phyloP scores from a whole-genome alignment of 2,888 invertebrate species.

The Lumbricus terrestris region DNA sequence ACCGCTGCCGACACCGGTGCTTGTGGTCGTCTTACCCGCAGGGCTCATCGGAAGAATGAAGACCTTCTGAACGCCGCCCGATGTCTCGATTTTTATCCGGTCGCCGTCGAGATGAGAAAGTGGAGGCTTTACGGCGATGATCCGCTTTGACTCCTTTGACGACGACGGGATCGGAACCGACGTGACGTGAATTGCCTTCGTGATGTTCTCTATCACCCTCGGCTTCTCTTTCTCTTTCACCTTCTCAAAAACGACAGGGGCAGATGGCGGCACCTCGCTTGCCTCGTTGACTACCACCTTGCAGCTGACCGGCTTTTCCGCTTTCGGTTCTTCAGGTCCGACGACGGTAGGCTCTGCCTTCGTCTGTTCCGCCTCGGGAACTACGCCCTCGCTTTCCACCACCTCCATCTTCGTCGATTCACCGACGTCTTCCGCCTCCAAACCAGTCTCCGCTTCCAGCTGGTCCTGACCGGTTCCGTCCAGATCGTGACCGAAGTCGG shows the following conservation, averaged over 20 bases:
- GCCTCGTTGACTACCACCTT: neutral
- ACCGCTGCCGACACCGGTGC: no score
- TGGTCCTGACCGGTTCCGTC: neutral
- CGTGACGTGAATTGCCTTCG: neutral
- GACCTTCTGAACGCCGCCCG: slow-evolving; percentile 5
- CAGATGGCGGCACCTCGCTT: neutral
- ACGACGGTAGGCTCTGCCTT: neutral
- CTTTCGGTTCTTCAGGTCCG: neutral
- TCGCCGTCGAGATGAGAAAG: neutral
- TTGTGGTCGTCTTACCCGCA: neutral
- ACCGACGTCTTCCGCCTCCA: neutral
- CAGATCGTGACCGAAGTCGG: neutral
- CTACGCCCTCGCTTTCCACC: neutral
- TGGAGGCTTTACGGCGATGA: neutral
- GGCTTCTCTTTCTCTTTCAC: neutral
- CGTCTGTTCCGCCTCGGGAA: neutral
- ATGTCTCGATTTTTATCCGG: slow-evolving; percentile 4
- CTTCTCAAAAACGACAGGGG: neutral
- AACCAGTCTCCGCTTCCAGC: neutral
- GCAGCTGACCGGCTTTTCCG: neutral
- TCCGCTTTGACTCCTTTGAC: neutral
- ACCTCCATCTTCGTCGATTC: neutral
- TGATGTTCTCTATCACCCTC: neutral
- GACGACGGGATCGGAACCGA: neutral
- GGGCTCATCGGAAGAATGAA: slow-evolving; percentile 5